These are phyloP conservation scores for Pachycephus smyrnensis DNA, from an alignment of 2,888 invertebrate species.

Conservation along the genomic window DNA sequence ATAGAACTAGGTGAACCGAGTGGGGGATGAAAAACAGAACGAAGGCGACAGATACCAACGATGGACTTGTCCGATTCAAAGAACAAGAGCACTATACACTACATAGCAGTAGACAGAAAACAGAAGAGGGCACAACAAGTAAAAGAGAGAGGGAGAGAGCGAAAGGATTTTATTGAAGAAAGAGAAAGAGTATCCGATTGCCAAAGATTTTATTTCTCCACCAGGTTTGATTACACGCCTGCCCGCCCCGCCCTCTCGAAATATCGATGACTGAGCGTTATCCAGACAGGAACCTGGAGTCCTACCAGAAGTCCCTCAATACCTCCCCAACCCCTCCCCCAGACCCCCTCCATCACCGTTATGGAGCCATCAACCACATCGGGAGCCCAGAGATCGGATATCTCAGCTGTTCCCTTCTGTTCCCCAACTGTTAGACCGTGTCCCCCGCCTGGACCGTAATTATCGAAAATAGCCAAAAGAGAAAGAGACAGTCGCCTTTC, in stretches of 20 bases:
- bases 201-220: constrained; percentile 25
- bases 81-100: constrained; percentile 1
- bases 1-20: too few relatives aligned
- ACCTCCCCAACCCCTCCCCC: too few relatives aligned
- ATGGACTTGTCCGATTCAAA: too few relatives aligned
- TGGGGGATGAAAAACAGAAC: too few relatives aligned
- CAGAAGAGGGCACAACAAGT: neutral
- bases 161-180: constrained; percentile 21
- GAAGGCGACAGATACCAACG: too few relatives aligned
- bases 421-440: neutral
- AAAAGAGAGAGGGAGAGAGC: constrained; percentile 12
- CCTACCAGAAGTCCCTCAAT: too few relatives aligned
- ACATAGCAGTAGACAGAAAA: too few relatives aligned
- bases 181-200: too few relatives aligned
- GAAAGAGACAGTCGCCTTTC: neutral
- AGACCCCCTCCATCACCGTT: neutral
- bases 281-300: too few relatives aligned
- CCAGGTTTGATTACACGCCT: constrained; percentile 33
- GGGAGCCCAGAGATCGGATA: neutral
- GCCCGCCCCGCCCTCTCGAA: constrained; percentile 23
- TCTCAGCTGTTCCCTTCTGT: constrained; percentile 3
- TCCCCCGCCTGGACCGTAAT: neutral
- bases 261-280: constrained; percentile 30
- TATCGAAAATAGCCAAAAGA: neutral
- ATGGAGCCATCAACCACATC: constrained; percentile 19